These are phyloP conservation scores for Varecia variegata DNA, from an alignment of 2,797 vertebrate genomes.

Conservation along the genomic window DNA sequence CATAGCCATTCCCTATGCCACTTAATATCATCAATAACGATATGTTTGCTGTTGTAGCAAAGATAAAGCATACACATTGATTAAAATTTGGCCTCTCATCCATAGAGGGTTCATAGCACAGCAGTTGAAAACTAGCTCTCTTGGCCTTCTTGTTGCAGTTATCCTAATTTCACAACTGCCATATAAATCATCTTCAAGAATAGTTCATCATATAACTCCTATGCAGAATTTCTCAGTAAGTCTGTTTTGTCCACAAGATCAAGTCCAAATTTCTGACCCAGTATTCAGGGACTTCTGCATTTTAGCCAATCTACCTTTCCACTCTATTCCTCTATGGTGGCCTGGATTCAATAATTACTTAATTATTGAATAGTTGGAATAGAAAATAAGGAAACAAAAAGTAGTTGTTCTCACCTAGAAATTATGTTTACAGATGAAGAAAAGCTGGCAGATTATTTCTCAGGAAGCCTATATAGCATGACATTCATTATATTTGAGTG, in stretches of 20 bases:
- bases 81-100: conserved; percentile 27
- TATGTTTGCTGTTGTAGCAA: not conserved
- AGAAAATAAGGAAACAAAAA: not conserved
- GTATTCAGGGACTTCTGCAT: not conserved
- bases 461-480: not conserved
- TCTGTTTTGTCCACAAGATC: not conserved
- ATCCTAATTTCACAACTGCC: not conserved
- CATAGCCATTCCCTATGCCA: not conserved
- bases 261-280: not conserved
- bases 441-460: not conserved
- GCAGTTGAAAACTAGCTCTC: not conserved
- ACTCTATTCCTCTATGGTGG: not conserved
- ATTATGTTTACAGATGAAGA: not conserved
- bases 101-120: not conserved
- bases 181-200: not conserved
- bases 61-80: not conserved
- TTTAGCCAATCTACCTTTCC: not conserved
- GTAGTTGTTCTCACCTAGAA: not conserved
- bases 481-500: conserved; percentile 16
- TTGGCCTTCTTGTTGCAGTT: not conserved
- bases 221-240: not conserved
- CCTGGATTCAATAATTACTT: not conserved
- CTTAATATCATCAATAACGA: not conserved
- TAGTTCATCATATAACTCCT: not conserved
- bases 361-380: not conserved